Evolutionary conservation across 2,888 invertebrate species (phyloP).

Genomic region (Temnothorax rugatulus): DNA sequence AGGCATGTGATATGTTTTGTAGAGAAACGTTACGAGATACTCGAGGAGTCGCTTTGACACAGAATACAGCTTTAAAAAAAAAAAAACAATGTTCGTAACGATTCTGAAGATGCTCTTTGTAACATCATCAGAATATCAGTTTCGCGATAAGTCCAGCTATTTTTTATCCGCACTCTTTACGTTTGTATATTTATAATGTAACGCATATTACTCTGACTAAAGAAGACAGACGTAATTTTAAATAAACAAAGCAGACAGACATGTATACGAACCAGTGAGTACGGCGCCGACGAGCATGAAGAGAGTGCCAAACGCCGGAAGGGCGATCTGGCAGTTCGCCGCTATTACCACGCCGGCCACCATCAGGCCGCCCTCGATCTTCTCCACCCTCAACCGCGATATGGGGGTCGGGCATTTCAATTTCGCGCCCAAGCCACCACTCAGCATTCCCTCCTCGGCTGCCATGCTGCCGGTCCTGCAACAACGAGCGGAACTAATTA

Average conservation of each 20-base stretch:
- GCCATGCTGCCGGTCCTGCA: constrained; percentile 89
- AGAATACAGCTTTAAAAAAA: not conserved
- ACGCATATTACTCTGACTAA: not conserved
- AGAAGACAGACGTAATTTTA: not conserved
- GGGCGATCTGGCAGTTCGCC: constrained; percentile 92
- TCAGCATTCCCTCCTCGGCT: constrained; percentile 87
- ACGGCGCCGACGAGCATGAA: constrained; percentile 92
- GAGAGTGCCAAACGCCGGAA: constrained; percentile 92
- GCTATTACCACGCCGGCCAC: constrained; percentile 93
- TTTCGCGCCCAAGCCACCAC: constrained; percentile 80
- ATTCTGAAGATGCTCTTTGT: not conserved
- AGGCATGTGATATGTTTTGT: not conserved
- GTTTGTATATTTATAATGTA: not conserved
- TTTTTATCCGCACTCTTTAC: not conserved
- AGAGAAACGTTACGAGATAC: not conserved
- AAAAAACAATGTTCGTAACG: not conserved
- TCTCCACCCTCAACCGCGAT: constrained; percentile 91
- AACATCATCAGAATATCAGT: not conserved
- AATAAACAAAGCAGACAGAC: not conserved
- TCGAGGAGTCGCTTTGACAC: not conserved
- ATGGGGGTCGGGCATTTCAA: constrained; percentile 89
- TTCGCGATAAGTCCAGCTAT: not conserved
- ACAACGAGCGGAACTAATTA: constrained; percentile 72
- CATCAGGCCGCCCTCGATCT: constrained; percentile 92
- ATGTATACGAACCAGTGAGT: constrained; percentile 89